Evolutionary conservation across 1,140 invertebrate genomes (phyloP).

Genomic region (Papilio glaucus): DNA sequence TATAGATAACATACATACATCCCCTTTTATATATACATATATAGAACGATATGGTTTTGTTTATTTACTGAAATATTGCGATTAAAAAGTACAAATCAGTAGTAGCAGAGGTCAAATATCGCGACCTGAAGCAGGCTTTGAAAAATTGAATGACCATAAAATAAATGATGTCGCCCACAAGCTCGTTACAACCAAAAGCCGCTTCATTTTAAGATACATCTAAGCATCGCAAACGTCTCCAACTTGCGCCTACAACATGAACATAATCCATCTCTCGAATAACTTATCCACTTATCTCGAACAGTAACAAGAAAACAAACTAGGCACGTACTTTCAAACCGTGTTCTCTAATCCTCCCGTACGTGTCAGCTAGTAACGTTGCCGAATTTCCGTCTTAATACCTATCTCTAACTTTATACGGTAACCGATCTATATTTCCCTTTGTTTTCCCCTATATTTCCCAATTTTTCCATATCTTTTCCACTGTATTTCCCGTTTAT

Average conservation of each 20-base stretch:
- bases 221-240: not conserved
- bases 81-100: no score
- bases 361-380: slow-evolving; percentile 23
- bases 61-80: no score
- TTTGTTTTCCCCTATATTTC: slow-evolving; percentile 12
- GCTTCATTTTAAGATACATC: not conserved
- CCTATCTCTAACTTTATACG: slow-evolving; percentile 6
- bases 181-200: no score
- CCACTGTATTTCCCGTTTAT: slow-evolving; percentile 6
- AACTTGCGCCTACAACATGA: not conserved
- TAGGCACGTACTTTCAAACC: slow-evolving; percentile 24
- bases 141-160: no score
- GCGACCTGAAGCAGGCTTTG: no score
- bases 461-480: slow-evolving; percentile 25
- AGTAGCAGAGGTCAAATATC: no score
- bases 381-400: not conserved
- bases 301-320: slow-evolving; percentile 18
- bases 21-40: no score
- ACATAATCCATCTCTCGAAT: not conserved
- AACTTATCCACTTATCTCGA: slow-evolving; percentile 18
- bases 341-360: slow-evolving; percentile 20
- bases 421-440: not conserved
- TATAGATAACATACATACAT: no score
- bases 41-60: no score
- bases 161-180: no score